Evolutionary conservation across 2,888 invertebrate species (phyloP).

Genomic region (Agrochola macilenta): DNA sequence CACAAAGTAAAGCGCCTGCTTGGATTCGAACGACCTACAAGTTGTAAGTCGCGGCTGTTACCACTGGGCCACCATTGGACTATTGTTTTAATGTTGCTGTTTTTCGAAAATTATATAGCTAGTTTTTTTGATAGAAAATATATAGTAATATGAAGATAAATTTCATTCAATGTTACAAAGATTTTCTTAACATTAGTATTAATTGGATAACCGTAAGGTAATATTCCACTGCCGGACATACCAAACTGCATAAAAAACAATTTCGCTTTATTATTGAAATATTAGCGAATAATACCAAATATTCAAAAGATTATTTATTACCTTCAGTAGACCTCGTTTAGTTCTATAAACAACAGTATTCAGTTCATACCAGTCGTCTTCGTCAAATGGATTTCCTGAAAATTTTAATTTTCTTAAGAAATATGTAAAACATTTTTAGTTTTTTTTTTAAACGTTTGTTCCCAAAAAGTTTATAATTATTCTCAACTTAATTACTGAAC

Average conservation of each 20-base stretch:
- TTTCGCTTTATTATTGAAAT: background rate
- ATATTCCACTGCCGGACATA: background rate
- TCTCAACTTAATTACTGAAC: background rate
- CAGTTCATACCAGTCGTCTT: slow-evolving; percentile 75
- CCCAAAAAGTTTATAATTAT: background rate
- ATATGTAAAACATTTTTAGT: background rate
- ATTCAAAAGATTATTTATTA: slow-evolving; percentile 60
- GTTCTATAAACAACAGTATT: slow-evolving; percentile 80
- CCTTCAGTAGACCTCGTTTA: slow-evolving; percentile 77
- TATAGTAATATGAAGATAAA: background rate
- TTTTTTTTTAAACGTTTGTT: background rate
- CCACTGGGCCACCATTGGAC: too few relatives aligned
- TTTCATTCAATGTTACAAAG: background rate
- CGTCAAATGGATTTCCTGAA: slow-evolving; percentile 68
- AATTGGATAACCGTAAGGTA: too few relatives aligned
- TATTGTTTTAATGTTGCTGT: background rate
- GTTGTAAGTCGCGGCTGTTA: too few relatives aligned
- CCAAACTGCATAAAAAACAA: background rate
- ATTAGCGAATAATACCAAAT: background rate
- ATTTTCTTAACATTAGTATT: background rate
- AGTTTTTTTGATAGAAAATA: background rate
- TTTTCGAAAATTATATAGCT: background rate
- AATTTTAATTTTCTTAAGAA: slow-evolving; percentile 1
- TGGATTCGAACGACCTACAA: background rate
- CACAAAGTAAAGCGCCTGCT: background rate